Evolutionary conservation across 2,888 invertebrate genomes (phyloP).

Genomic region (Lycia hirtaria): DNA sequence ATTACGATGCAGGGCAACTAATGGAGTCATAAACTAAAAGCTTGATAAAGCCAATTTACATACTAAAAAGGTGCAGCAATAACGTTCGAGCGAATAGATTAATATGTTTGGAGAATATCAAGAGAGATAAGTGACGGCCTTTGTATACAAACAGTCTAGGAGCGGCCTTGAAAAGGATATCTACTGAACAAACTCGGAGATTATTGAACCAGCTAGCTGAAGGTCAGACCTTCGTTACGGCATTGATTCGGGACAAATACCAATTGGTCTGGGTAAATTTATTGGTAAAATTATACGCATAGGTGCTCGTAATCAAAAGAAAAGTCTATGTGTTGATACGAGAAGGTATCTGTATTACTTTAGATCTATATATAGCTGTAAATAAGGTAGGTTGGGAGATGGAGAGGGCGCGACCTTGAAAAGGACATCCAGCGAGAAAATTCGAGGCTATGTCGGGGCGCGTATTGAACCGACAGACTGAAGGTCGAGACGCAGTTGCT

Average conservation of each 20-base stretch:
- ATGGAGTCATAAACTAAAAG: slow-evolving; percentile 43
- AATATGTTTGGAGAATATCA: slow-evolving; percentile 14
- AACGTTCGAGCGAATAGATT: slow-evolving; percentile 41
- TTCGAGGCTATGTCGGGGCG: slow-evolving; percentile 42
- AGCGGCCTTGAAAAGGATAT: slow-evolving; percentile 70
- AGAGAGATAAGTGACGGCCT: slow-evolving; percentile 41
- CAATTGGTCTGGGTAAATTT: slow-evolving; percentile 27
- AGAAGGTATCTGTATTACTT: neutral
- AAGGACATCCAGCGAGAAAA: slow-evolving; percentile 41
- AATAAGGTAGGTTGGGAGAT: neutral
- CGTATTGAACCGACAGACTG: slow-evolving; percentile 65
- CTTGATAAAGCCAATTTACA: slow-evolving; percentile 41
- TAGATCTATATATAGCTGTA: neutral
- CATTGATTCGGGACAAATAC: slow-evolving; percentile 17
- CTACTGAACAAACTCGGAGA: slow-evolving; percentile 55
- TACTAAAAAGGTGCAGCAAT: slow-evolving; percentile 43
- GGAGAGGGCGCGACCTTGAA: slow-evolving; percentile 12
- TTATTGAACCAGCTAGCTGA: slow-evolving; percentile 69
- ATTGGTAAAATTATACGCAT: slow-evolving; percentile 27
- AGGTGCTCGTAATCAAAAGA: slow-evolving; percentile 16
- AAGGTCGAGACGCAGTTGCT: slow-evolving; percentile 53
- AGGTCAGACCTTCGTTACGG: slow-evolving; percentile 52
- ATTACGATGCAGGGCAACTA: slow-evolving; percentile 22
- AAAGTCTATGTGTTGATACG: slow-evolving; percentile 3
- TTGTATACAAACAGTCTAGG: slow-evolving; percentile 50